Percentiles rank a stretch among this genome's conserved stretches.
Conservation (phyloP, 2,888 invertebrate species). For the Cordilura impudica region DNA sequence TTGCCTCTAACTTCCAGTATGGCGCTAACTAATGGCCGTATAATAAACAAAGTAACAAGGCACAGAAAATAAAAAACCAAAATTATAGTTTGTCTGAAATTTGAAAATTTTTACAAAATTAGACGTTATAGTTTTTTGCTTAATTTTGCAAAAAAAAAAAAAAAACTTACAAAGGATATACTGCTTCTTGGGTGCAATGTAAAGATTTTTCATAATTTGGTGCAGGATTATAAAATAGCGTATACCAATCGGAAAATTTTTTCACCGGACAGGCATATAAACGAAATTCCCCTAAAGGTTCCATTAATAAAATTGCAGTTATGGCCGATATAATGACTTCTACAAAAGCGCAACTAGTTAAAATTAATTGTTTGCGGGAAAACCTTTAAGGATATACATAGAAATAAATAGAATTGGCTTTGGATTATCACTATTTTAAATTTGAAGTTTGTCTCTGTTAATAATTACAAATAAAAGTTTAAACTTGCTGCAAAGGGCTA, state of each 20-base stretch:
- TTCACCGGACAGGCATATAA: slow-evolving; percentile 89
- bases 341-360: slow-evolving; percentile 89
- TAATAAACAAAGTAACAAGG: slow-evolving; percentile 86
- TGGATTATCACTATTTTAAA: too few species aligned
- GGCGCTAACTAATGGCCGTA: slow-evolving; percentile 87
- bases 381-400: slow-evolving; percentile 79
- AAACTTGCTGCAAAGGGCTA: too few species aligned
- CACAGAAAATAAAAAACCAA: slow-evolving; percentile 93
- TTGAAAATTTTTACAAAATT: slow-evolving; percentile 30
- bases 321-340: slow-evolving; percentile 89
- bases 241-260: slow-evolving; percentile 97
- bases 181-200: slow-evolving; percentile 98
- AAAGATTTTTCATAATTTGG: slow-evolving; percentile 93
- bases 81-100: slow-evolving; percentile 92
- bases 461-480: too few species aligned
- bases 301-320: slow-evolving; percentile 87
- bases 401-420: too few species aligned
- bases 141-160: not conserved
- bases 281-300: slow-evolving; percentile 88
- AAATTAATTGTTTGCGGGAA: slow-evolving; percentile 85
- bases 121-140: not conserved
- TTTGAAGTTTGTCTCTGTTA: too few species aligned
- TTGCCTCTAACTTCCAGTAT: slow-evolving; percentile 84
- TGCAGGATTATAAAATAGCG: slow-evolving; percentile 94
- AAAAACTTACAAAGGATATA: slow-evolving; percentile 93